A percentile compares a stretch with the other conserved stretches of the same genome.
These are phyloP conservation scores for Yponomeuta sedellus DNA, from an alignment of 2,888 invertebrate genomes.

Conservation along the genomic window DNA sequence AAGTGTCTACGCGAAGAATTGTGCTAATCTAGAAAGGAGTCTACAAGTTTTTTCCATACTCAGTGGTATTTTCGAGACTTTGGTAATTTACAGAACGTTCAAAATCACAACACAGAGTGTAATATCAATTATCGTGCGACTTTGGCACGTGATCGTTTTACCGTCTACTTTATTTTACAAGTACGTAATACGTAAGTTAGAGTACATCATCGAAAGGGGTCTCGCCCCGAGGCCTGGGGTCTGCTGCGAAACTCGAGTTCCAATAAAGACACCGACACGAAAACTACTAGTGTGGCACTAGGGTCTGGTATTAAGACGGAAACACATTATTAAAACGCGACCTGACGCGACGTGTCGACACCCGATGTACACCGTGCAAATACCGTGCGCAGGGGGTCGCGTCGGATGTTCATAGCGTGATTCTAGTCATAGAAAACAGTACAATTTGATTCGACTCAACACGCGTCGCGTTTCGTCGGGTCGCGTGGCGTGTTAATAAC, in stretches of 20 bases:
- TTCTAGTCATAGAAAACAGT: too few relatives aligned
- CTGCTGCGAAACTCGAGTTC: background rate
- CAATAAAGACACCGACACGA: background rate
- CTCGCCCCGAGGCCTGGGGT: background rate
- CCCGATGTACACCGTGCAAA: too few relatives aligned
- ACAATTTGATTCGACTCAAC: too few relatives aligned
- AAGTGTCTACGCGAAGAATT: slow-evolving; percentile 74
- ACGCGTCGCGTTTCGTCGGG: too few relatives aligned
- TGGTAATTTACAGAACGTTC: slow-evolving; percentile 74
- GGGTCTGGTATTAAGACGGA: too few relatives aligned
- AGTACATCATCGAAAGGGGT: slow-evolving; percentile 1
- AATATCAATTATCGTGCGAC: slow-evolving; percentile 73
- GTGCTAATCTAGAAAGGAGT: slow-evolving; percentile 74
- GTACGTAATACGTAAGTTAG: slow-evolving; percentile 44
- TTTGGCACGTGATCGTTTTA: slow-evolving; percentile 54
- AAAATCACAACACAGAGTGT: slow-evolving; percentile 79
- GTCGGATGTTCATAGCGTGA: too few relatives aligned
- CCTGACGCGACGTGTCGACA: too few relatives aligned
- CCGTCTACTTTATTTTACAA: slow-evolving; percentile 57
- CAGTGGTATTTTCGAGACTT: slow-evolving; percentile 60
- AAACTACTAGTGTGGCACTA: too few relatives aligned
- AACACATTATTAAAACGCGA: too few relatives aligned
- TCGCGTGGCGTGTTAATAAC: too few relatives aligned
- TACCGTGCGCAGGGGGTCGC: too few relatives aligned
- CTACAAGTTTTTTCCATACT: slow-evolving; percentile 53